phyloP scores from a whole-genome alignment of 2,113 vertebrate genomes.

The Hylia prasina region DNA sequence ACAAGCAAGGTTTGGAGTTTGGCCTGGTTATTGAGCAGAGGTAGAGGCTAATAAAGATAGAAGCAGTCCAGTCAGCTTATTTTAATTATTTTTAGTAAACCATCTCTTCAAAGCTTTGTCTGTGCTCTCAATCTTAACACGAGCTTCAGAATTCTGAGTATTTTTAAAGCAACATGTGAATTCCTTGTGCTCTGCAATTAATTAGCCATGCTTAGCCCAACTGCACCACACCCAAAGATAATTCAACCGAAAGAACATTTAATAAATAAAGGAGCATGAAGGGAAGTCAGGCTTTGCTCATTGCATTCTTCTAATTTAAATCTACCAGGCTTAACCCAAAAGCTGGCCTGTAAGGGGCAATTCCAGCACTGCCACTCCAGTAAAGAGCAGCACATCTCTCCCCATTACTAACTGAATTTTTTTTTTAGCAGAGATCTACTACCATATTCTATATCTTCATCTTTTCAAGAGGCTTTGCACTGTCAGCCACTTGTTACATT shows the following conservation, averaged over 20 bases:
- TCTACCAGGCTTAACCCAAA: background rate
- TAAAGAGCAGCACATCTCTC: background rate
- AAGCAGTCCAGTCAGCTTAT: background rate
- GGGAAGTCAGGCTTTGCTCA: background rate
- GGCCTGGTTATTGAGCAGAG: background rate
- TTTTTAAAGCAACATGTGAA: background rate
- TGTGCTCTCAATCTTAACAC: background rate
- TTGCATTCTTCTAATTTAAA: background rate
- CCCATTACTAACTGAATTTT: background rate
- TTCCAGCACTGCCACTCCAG: background rate
- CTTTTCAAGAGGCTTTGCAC: background rate
- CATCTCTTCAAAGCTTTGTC: background rate
- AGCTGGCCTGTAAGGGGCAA: background rate
- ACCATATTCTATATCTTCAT: background rate
- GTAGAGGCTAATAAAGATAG: background rate
- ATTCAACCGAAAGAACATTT: background rate
- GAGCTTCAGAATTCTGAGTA: background rate
- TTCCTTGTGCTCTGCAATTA: background rate
- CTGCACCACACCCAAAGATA: conserved; percentile 10
- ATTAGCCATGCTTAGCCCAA: background rate
- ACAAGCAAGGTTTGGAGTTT: background rate
- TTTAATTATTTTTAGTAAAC: background rate
- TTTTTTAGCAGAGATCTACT: background rate
- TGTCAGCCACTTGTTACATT: background rate
- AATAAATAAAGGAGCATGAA: background rate